Evolutionary conservation across 2,113 vertebrate genomes (phyloP).

Genomic region (Nanorana parkeri): DNA sequence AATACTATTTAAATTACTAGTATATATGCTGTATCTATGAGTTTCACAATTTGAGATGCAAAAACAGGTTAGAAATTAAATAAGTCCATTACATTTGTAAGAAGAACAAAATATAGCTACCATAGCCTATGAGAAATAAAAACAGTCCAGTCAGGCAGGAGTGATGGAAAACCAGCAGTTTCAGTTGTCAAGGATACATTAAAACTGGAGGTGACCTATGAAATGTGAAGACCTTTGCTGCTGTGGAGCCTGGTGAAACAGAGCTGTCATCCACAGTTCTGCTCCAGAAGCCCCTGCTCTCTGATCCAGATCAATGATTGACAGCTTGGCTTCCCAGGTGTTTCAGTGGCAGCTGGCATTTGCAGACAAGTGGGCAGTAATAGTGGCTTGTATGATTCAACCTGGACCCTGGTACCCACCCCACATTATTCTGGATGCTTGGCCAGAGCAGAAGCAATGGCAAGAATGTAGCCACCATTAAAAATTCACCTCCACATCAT

Average conservation of each 20-base stretch:
- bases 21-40: too few species aligned
- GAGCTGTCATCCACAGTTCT: conserved; percentile 39
- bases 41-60: too few species aligned
- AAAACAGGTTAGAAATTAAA: too few species aligned
- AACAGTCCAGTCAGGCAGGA: too few species aligned
- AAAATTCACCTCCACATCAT: conserved; percentile 39
- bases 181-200: conserved; percentile 1
- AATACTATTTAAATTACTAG: too few species aligned
- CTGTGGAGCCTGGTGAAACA: neutral
- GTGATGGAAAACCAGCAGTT: neutral
- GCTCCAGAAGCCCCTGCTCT: conserved; percentile 13
- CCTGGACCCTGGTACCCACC: neutral
- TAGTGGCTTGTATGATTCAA: neutral
- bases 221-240: conserved; percentile 20
- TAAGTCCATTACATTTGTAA: too few species aligned
- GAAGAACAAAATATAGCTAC: too few species aligned
- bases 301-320: conserved; percentile 2
- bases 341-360: too few species aligned
- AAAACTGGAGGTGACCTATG: conserved; percentile 19
- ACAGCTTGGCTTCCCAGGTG: conserved; percentile 16
- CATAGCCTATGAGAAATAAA: too few species aligned
- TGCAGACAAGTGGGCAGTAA: neutral
- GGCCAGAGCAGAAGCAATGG: neutral
- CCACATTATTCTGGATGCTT: neutral
- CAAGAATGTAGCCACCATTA: conserved; percentile 4